These are phyloP conservation scores for Andrena cerasifolii DNA, from an alignment of 1,140 invertebrate genomes.

Conservation along the genomic window DNA sequence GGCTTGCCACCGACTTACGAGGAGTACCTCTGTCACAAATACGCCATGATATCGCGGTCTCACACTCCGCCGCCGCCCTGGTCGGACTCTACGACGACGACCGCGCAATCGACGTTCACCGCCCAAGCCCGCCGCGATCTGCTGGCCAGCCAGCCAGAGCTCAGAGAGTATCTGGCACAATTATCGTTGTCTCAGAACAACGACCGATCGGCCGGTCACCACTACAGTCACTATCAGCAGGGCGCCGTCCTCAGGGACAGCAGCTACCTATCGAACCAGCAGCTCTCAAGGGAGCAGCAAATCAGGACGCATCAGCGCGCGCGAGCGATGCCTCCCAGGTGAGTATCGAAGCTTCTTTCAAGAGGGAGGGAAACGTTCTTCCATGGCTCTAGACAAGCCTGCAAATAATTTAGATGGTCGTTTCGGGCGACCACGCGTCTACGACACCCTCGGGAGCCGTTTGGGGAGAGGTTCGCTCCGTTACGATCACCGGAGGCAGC, in stretches of 20 bases:
- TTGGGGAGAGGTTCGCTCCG: not conserved
- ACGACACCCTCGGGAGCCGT: conserved; percentile 29
- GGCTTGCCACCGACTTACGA: conserved; percentile 80
- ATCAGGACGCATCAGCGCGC: conserved; percentile 69
- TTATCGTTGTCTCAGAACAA: conserved; percentile 64
- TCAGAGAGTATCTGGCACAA: conserved; percentile 74
- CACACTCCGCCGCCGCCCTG: conserved; percentile 80
- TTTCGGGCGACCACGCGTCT: conserved; percentile 15
- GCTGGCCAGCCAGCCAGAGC: conserved; percentile 72
- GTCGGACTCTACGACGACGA: conserved; percentile 72
- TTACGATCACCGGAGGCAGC: not conserved
- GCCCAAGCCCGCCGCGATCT: conserved; percentile 71
- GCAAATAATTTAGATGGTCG: conserved; percentile 45
- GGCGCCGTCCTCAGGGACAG: conserved; percentile 55
- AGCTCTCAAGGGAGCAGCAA: conserved; percentile 71
- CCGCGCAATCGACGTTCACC: conserved; percentile 36
- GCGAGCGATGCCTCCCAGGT: conserved; percentile 78
- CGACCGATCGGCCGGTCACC: conserved; percentile 64
- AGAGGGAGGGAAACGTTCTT: not conserved
- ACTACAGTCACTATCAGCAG: conserved; percentile 55
- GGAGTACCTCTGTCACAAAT: conserved; percentile 77
- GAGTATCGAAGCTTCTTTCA: conserved; percentile 30
- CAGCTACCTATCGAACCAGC: conserved; percentile 57
- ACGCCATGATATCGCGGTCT: conserved; percentile 76
- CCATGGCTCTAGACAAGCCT: not conserved